Evolutionary conservation across 64 coral and sea anemone genomes (phyloP).

Genomic region (Orbicella faveolata): DNA sequence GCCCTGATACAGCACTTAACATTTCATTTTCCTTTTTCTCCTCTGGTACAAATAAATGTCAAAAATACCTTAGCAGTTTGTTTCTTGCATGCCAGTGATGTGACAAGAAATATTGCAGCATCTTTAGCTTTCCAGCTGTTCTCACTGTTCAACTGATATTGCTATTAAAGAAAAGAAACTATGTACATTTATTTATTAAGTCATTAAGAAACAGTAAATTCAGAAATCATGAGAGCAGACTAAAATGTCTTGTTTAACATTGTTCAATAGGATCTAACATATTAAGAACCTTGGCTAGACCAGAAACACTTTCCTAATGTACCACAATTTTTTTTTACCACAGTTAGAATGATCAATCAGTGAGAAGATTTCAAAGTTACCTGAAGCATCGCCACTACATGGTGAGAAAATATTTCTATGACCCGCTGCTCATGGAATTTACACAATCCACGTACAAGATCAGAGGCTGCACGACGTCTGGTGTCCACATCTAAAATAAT

Average conservation of each 20-base stretch:
- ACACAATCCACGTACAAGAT: conserved; percentile 89
- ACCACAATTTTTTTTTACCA: too few relatives aligned
- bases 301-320: too few relatives aligned
- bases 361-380: conserved; percentile 13
- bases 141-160: conserved; percentile 71
- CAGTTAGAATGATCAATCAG: background rate
- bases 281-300: too few relatives aligned
- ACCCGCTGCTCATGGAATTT: conserved; percentile 96
- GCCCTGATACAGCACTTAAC: too few relatives aligned
- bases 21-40: background rate
- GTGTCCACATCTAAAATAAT: conserved; percentile 97
- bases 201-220: too few relatives aligned
- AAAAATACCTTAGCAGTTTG: conserved; percentile 91
- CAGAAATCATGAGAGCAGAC: too few relatives aligned
- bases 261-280: too few relatives aligned
- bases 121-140: conserved; percentile 98
- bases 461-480: conserved; percentile 92
- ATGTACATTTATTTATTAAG: too few relatives aligned
- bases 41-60: background rate
- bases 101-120: conserved; percentile 94
- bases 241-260: too few relatives aligned
- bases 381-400: conserved; percentile 86
- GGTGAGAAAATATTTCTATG: conserved; percentile 94
- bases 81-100: conserved; percentile 96
- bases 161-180: conserved; percentile 42